Base-by-base conservation (phyloP, 2,888 invertebrate genomes). In the Orchesella flavescens region DNA sequence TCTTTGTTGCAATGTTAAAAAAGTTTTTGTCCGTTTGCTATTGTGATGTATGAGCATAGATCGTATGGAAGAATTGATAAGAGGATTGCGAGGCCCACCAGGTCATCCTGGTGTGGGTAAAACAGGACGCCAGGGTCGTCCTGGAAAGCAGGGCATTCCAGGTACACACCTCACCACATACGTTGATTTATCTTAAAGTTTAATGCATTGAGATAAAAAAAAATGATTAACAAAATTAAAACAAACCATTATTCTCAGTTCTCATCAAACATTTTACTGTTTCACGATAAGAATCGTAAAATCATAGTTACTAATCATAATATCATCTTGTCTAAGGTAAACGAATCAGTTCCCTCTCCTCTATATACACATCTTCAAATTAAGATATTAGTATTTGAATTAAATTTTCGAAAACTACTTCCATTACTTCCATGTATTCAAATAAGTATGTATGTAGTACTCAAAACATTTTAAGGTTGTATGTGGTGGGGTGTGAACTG, bases 61-160 rank as follows among this genome's bases (percentile, higher is more conserved):
- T 89, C 91, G 91, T 89, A 90, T 92, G 90, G 92, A 92, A 89
- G 92, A 93, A 90, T 90, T 93, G 90, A 91, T 91, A 59, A 90
- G 91, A 87, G 92, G 92, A 88, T 91, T 93, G 59, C 91, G 92
- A 88, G 96, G 95, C 17, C 94, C 93, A 84, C 93, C 94, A 55
- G 95, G 95, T 0, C 92, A 93, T 85, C 91, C 92, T 86, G 93
- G 93, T 84, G 90, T 90, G 87, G 93, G 93, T 86, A 90, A 90
- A 88, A 90, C 91, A 86, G 93, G 93, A 89, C 83, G 84, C 74
- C 61, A 57, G 55, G 86, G 84, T 55, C 90, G 90, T 89, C 90
- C 90, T 89, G 93, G 93, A 89, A 90, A 90, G 87, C 91, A 91
- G 88, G 93, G 93, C 89, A 92, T 92, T 89, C 92, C 92, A 91